Evolutionary conservation across 2,888 invertebrate species (phyloP).

Genomic region (Eugnorisma glareosa): DNA sequence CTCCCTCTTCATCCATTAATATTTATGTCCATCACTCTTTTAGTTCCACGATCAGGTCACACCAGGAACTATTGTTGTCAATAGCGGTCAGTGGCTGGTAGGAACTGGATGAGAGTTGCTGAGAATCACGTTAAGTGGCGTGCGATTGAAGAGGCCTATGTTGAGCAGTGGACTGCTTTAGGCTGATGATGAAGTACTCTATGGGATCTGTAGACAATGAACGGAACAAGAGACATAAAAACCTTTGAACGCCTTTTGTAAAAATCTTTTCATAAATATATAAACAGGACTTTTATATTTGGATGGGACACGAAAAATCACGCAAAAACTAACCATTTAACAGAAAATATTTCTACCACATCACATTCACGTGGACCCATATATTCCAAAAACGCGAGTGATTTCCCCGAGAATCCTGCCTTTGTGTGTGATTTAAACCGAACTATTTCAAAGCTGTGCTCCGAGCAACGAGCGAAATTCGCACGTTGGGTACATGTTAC

Average conservation of each 20-base stretch:
- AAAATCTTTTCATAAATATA: neutral
- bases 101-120: neutral
- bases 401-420: constrained; percentile 3
- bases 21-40: no score
- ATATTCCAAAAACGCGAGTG: constrained; percentile 11
- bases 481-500: neutral
- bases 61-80: neutral
- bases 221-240: neutral
- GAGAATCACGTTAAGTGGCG: neutral
- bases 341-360: neutral
- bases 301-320: neutral
- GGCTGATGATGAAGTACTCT: neutral
- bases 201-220: neutral
- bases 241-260: neutral
- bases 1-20: no score
- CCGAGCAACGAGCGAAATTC: neutral
- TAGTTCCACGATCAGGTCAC: no score
- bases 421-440: constrained; percentile 16
- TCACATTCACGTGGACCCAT: neutral
- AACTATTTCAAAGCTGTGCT: constrained; percentile 1
- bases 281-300: neutral
- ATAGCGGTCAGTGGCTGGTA: neutral
- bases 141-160: neutral
- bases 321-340: neutral
- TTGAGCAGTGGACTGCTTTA: neutral